Base-by-base conservation (phyloP, 1,140 invertebrate genomes). In the Drusus annulatus region DNA sequence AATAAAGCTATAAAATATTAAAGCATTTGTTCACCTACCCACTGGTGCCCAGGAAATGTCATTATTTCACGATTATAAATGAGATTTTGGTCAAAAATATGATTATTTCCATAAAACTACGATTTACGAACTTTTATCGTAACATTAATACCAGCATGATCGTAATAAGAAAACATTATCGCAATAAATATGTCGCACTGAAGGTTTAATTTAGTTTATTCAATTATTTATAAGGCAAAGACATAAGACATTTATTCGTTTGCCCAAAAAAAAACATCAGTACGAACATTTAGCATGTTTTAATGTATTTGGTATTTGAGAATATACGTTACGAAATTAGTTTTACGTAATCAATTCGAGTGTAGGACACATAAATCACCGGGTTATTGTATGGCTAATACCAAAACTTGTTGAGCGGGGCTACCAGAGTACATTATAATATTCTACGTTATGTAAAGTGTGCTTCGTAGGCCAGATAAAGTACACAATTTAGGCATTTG, bases 141-240 rank as follows among this genome's bases (percentile, higher is more conserved):
- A 69, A 51, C 65, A 69, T 69, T 69, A 69, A 69, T 51, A 45
- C 19, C 21, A 13, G 21, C 28, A 45, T 45, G 16, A 69, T 17
- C 8, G 65, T 69, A 69, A 69, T 36, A 69, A n/a, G 65, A 69
- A 69, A 69, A 69, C 65, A 74, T 52, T 54, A 74, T n/a, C 21
- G 71, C 45, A 78, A 83, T 83, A 83, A 83, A 83, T 75, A 80
- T 83, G 81, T 83, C 81, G 76, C 73, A 79, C 13, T 54, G 79
- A 80, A 83, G 79, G 81, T 76, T 83, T 36, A 63, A 54, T 54
- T 17, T 31, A 51, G 76, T 75, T 83, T 83, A 80, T 83, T 83
- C 79, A 83, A 83, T 83, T 83, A 83, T 80, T 78, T 79, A 25
- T 23, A 77, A 77, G 75, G 58, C 60, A 23, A 77, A 77, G 75